A percentile compares a stretch with the other conserved stretches of the same genome.
phyloP scores from a whole-genome alignment of 2,113 vertebrate species.

The Barnardius zonarius region DNA sequence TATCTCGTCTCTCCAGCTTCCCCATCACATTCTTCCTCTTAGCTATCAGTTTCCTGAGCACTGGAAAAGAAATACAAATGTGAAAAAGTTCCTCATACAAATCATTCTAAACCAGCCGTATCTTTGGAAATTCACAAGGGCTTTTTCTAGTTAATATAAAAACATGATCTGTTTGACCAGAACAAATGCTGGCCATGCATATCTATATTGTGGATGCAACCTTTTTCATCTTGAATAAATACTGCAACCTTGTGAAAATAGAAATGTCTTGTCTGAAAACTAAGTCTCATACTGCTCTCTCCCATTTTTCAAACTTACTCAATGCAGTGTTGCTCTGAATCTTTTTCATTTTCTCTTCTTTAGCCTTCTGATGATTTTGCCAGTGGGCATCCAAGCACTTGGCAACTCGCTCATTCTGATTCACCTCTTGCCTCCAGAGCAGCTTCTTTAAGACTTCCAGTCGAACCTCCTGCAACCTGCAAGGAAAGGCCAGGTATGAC shows the following conservation, averaged over 20 bases:
- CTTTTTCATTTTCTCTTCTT: constrained; percentile 73
- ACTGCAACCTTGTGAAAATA: not conserved
- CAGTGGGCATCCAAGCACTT: constrained; percentile 72
- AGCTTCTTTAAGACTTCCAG: constrained; percentile 78
- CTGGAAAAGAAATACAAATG: constrained; percentile 66
- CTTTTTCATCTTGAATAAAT: not conserved
- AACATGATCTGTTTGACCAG: not conserved
- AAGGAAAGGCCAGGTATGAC: not conserved
- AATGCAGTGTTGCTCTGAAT: constrained; percentile 70
- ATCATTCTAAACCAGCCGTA: not conserved
- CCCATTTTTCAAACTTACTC: constrained; percentile 52
- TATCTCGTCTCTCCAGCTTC: constrained; percentile 74
- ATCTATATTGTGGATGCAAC: not conserved
- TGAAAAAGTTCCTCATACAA: not conserved
- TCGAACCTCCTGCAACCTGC: constrained; percentile 84
- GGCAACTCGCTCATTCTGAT: constrained; percentile 66
- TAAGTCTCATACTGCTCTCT: not conserved
- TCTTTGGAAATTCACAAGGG: not conserved
- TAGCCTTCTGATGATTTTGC: constrained; percentile 71
- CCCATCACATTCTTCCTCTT: constrained; percentile 77
- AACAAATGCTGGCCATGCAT: not conserved
- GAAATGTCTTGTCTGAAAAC: not conserved
- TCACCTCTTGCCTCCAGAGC: constrained; percentile 71
- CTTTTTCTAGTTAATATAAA: not conserved
- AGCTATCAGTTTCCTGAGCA: constrained; percentile 81